These are phyloP conservation scores for Orthosia incerta DNA, from an alignment of 2,888 invertebrate genomes.

Conservation along the genomic window DNA sequence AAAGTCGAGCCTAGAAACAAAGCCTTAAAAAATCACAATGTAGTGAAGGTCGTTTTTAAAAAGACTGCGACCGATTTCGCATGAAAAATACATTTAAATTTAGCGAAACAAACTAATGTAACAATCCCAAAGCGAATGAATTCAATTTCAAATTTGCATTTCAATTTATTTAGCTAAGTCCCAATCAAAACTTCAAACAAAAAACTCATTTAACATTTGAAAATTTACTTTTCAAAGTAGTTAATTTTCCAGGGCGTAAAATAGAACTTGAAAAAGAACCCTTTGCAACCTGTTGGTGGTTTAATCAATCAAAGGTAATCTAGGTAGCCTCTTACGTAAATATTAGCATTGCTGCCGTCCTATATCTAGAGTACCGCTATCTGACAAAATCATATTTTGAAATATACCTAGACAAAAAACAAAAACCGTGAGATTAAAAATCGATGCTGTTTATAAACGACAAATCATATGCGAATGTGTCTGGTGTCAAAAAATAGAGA, in stretches of 20 bases:
- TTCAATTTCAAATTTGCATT: constrained; percentile 12
- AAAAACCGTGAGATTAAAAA: too few species aligned
- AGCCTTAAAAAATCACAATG: too few species aligned
- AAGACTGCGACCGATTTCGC: too few species aligned
- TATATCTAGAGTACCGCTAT: too few species aligned
- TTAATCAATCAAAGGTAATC: constrained; percentile 71
- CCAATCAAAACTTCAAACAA: constrained; percentile 33
- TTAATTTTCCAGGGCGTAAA: constrained; percentile 36
- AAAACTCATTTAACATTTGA: constrained; percentile 39
- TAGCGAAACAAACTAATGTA: neutral
- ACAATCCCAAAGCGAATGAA: constrained; percentile 5
- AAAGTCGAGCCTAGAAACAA: too few species aligned
- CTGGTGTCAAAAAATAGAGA: too few species aligned
- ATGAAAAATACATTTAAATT: neutral
- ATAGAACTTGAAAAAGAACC: constrained; percentile 16
- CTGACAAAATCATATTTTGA: too few species aligned
- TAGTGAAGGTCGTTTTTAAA: too few species aligned
- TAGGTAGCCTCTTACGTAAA: constrained; percentile 54
- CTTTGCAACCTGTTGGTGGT: constrained; percentile 65
- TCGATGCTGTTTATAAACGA: too few species aligned
- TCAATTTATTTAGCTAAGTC: constrained; percentile 6
- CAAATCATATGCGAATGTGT: too few species aligned
- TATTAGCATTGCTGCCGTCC: constrained; percentile 58
- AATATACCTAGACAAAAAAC: too few species aligned
- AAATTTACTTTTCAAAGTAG: constrained; percentile 41